Evolutionary conservation across 2,113 vertebrate genomes (phyloP).

Genomic region (Anas platyrhynchos): DNA sequence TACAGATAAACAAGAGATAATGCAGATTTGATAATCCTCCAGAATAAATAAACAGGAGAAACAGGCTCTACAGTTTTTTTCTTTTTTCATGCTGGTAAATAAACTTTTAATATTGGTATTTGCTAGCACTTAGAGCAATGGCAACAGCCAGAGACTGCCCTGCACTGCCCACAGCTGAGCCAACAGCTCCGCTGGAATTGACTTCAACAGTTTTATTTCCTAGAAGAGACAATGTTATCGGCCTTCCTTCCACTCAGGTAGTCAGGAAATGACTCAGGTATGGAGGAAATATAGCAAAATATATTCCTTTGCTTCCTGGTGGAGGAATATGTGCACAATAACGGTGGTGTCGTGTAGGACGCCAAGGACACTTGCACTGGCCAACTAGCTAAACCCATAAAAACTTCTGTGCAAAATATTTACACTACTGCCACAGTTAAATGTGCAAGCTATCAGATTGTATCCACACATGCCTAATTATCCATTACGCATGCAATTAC

Average conservation of each 20-base stretch:
- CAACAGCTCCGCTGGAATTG: neutral
- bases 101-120: neutral
- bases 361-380: neutral
- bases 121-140: accelerated
- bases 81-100: neutral
- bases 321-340: accelerated
- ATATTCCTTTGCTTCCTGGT: neutral
- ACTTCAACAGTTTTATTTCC: accelerated
- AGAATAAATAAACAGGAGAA: neutral
- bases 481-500: neutral
- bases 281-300: neutral
- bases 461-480: neutral
- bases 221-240: neutral
- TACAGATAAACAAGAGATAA: constrained; percentile 11
- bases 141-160: accelerated
- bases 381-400: neutral
- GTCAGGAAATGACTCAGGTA: too few species aligned
- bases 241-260: neutral
- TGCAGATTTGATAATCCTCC: neutral
- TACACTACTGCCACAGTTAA: neutral
- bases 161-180: neutral
- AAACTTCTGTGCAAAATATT: neutral
- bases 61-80: too few species aligned
- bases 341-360: accelerated
- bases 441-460: neutral